Evolutionary conservation across 2,888 invertebrate species (phyloP).

Genomic region (Epinotia ramella): DNA sequence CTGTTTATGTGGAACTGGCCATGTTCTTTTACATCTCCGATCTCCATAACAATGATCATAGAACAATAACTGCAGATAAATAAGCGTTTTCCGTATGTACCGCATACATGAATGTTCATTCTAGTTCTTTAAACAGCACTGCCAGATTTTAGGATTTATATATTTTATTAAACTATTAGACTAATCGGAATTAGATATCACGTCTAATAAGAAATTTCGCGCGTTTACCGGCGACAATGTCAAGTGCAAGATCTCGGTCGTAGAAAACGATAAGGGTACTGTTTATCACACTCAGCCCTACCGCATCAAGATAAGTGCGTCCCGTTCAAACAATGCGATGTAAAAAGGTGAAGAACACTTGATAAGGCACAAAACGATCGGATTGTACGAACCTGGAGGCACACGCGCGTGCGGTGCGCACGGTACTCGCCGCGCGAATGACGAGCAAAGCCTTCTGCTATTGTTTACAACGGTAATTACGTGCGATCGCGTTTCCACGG

Average conservation of each 20-base stretch:
- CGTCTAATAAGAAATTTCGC: conserved; percentile 50
- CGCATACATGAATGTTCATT: conserved; percentile 72
- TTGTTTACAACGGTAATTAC: conserved; percentile 83
- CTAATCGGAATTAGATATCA: conserved; percentile 48
- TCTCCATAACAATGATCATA: conserved; percentile 78
- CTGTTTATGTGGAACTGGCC: conserved; percentile 62
- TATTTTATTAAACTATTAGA: conserved; percentile 37
- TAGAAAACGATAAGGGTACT: conserved; percentile 53
- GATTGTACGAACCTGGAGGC: conserved; percentile 61
- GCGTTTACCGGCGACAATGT: conserved; percentile 57
- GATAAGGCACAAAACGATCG: conserved; percentile 72
- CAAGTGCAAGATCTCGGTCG: conserved; percentile 52
- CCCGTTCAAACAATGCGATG: conserved; percentile 58
- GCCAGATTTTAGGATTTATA: conserved; percentile 61
- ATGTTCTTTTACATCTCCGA: conserved; percentile 62
- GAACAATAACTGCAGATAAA: conserved; percentile 75
- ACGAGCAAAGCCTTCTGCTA: conserved; percentile 66
- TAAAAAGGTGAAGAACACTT: conserved; percentile 61
- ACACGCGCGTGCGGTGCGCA: conserved; percentile 72
- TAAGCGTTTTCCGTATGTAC: conserved; percentile 69
- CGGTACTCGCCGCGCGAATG: conserved; percentile 80
- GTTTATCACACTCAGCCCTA: conserved; percentile 58
- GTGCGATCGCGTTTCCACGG: conserved; percentile 65
- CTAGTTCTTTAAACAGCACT: conserved; percentile 62
- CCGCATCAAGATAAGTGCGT: conserved; percentile 67